These are phyloP conservation scores for Montipora foliosa DNA, from an alignment of 64 coral and sea anemone genomes.

Conservation along the genomic window DNA sequence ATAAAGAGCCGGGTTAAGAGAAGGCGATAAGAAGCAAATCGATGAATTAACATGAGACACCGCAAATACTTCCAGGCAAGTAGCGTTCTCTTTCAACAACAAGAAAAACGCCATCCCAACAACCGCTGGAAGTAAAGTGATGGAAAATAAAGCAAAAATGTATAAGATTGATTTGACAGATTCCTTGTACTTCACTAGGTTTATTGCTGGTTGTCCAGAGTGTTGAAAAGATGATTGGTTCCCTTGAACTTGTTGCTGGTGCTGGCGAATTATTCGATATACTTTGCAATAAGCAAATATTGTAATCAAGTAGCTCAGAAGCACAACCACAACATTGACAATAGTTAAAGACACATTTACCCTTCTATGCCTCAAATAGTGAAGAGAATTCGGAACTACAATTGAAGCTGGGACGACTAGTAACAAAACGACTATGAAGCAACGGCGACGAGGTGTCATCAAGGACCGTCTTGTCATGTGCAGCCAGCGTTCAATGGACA, in stretches of 20 bases:
- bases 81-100: background rate
- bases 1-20: constrained; percentile 1
- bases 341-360: no score
- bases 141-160: background rate
- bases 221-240: background rate
- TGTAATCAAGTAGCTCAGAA: background rate
- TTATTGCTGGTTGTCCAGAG: background rate
- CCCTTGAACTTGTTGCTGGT: background rate
- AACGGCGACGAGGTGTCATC: background rate
- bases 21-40: background rate
- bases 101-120: background rate
- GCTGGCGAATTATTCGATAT: background rate
- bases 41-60: background rate
- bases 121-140: background rate
- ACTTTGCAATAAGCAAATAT: constrained; percentile 12
- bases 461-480: constrained; percentile 9
- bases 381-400: background rate
- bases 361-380: no score
- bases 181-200: background rate
- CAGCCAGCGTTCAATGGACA: constrained; percentile 46
- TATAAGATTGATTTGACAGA: background rate
- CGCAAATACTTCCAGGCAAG: background rate
- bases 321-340: background rate
- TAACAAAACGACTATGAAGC: background rate
- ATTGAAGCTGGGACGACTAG: background rate